Evolutionary conservation across 2,888 invertebrate genomes (phyloP).

Genomic region (Phalera bucephala): DNA sequence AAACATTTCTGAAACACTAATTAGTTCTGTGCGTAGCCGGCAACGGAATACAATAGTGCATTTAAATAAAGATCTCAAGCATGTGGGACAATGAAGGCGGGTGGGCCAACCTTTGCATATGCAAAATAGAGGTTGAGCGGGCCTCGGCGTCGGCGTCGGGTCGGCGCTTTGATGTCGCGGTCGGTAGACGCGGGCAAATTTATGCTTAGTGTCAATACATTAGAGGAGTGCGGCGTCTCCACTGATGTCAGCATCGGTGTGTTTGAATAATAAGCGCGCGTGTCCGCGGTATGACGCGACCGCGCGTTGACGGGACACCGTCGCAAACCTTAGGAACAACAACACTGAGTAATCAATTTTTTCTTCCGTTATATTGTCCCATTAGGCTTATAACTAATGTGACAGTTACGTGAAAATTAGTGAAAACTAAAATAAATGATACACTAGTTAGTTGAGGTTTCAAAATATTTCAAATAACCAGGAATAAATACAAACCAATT

Average conservation of each 20-base stretch:
- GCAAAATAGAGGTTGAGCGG: constrained; percentile 35
- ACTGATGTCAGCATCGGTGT: constrained; percentile 58
- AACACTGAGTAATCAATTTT: no score
- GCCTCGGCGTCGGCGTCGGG: constrained; percentile 6
- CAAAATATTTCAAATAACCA: no score
- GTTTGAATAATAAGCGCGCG: constrained; percentile 47
- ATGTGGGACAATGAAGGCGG: constrained; percentile 41
- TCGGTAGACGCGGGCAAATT: constrained; percentile 57
- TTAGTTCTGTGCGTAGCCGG: constrained; percentile 29
- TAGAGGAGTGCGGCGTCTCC: constrained; percentile 52
- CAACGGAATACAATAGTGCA: constrained; percentile 34
- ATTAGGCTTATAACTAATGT: no score
- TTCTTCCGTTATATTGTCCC: no score
- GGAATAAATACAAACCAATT: no score
- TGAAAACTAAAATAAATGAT: no score
- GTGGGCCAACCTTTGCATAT: constrained; percentile 54
- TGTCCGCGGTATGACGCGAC: constrained; percentile 27
- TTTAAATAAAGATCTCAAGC: constrained; percentile 43
- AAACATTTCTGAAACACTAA: constrained; percentile 28
- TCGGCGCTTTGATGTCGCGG: constrained; percentile 42
- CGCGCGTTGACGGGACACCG: no score
- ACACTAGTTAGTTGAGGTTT: no score
- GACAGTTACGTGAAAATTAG: no score
- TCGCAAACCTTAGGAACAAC: no score
- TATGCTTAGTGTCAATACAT: constrained; percentile 65